A percentile compares a stretch with the other conserved stretches of the same genome.
Conservation (phyloP, 2,797 vertebrate genomes). For the Prionace glauca region DNA sequence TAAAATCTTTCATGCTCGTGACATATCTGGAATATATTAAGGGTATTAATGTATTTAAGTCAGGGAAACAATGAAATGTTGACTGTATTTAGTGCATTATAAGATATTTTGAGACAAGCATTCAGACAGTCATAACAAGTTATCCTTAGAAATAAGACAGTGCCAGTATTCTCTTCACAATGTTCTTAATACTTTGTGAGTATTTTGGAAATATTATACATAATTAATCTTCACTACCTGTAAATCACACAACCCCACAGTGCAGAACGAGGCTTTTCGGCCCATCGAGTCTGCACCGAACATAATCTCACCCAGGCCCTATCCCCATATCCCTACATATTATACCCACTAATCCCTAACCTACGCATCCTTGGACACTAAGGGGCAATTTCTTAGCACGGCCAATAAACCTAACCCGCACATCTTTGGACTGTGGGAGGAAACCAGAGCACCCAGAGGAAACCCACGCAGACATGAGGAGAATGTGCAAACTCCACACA, state of each 20-base stretch:
- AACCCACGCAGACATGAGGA: too few species aligned
- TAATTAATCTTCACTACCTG: not conserved
- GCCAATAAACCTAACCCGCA: too few species aligned
- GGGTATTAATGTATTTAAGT: not conserved
- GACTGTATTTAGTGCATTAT: not conserved
- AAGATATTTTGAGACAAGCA: not conserved
- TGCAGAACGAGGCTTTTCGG: too few species aligned
- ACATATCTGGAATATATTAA: not conserved
- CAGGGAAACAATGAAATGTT: not conserved
- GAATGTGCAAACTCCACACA: too few species aligned
- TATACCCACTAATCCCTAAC: too few species aligned
- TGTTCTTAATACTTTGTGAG: not conserved
- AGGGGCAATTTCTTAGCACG: too few species aligned
- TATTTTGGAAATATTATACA: not conserved
- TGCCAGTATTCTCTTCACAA: not conserved
- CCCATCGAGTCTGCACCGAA: too few species aligned
- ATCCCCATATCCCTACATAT: too few species aligned
- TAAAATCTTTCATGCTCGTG: not conserved
- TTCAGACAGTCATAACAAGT: not conserved
- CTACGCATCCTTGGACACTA: too few species aligned
- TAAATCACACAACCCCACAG: not conserved
- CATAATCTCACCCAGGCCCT: too few species aligned
- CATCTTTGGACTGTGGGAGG: too few species aligned
- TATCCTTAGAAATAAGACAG: not conserved
- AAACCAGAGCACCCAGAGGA: too few species aligned